Evolutionary conservation across 2,888 invertebrate species (phyloP).

Genomic region (Iselma pallidipennis): DNA sequence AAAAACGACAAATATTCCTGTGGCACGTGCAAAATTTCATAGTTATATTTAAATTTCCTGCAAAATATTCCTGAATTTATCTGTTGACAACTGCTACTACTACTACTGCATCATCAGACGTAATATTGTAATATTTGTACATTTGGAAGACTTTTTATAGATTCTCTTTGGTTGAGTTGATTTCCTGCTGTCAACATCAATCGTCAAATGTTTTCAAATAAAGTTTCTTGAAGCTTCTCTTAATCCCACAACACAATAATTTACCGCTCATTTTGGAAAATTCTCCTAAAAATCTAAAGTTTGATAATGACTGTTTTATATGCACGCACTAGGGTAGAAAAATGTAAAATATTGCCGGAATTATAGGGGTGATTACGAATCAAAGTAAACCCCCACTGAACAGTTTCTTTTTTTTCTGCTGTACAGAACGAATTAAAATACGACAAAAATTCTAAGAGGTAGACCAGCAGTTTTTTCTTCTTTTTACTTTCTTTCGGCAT

Average conservation of each 20-base stretch:
- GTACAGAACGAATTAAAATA: background rate
- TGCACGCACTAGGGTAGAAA: background rate
- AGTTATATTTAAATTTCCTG: constrained; percentile 6
- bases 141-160: background rate
- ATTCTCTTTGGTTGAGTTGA: background rate
- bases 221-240: too few species aligned
- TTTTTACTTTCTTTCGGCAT: background rate
- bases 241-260: too few species aligned
- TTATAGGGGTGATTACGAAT: background rate
- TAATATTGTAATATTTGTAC: background rate
- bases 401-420: too few species aligned
- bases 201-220: too few species aligned
- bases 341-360: background rate
- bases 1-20: constrained; percentile 1
- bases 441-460: background rate
- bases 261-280: too few species aligned
- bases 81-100: background rate
- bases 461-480: background rate
- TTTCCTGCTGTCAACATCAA: background rate
- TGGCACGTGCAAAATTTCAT: background rate
- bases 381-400: too few species aligned
- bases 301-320: background rate
- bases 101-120: background rate
- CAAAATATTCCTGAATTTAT: background rate
- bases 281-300: too few species aligned